Evolutionary conservation across 2,888 invertebrate species (phyloP).

Genomic region (Scaptomyza caliginosa): DNA sequence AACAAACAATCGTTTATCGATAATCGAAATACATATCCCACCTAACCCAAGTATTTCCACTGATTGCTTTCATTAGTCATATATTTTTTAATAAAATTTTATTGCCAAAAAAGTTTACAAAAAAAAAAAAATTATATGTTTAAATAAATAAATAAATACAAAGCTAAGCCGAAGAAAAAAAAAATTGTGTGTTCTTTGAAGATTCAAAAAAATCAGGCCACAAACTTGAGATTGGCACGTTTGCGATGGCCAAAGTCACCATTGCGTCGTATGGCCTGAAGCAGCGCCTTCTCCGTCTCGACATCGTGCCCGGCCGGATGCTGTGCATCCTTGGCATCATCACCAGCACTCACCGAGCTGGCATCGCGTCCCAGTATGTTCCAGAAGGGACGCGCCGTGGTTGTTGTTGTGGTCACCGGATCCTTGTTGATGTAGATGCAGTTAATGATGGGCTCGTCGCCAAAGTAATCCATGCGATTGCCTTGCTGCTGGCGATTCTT

Average conservation of each 20-base stretch:
- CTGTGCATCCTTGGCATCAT: background rate
- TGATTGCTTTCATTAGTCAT: too few relatives aligned
- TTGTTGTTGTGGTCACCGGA: conserved; percentile 60
- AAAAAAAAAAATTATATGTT: conserved; percentile 15
- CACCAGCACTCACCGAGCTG: background rate
- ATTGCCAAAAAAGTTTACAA: background rate
- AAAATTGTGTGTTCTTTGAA: background rate
- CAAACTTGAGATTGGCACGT: conserved; percentile 68
- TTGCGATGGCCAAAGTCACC: conserved; percentile 73
- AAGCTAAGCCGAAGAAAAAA: conserved; percentile 27
- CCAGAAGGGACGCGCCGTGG: conserved; percentile 81
- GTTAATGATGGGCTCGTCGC: conserved; percentile 67
- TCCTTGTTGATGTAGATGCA: conserved; percentile 79
- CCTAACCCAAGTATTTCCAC: too few relatives aligned
- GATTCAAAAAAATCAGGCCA: conserved; percentile 39
- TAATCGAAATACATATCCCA: background rate
- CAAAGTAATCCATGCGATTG: conserved; percentile 46
- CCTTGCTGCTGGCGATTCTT: conserved; percentile 37
- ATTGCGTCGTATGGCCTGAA: conserved; percentile 43
- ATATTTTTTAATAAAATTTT: background rate
- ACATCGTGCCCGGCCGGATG: conserved; percentile 5
- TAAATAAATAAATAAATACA: conserved; percentile 45
- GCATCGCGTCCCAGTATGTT: conserved; percentile 71
- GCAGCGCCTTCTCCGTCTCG: conserved; percentile 27
- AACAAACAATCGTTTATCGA: background rate